These are phyloP conservation scores for Rhinolophus sinicus DNA, from an alignment of 2,113 vertebrate species.

Conservation along the genomic window DNA sequence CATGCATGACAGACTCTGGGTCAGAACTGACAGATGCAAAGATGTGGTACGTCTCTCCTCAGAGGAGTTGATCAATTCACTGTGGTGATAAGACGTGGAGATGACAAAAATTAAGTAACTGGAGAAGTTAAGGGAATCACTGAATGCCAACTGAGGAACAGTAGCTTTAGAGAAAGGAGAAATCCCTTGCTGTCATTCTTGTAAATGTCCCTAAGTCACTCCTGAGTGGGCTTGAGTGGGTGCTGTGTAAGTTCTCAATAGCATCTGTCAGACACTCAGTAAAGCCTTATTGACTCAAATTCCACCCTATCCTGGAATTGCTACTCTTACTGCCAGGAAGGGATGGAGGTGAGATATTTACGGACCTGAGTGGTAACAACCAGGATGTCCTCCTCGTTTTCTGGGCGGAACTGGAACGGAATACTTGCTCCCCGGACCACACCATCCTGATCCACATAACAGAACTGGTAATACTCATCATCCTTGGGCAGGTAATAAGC, in stretches of 20 bases:
- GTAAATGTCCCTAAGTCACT: not conserved
- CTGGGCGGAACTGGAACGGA: slow-evolving; percentile 85
- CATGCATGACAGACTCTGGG: not conserved
- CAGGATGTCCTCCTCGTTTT: slow-evolving; percentile 83
- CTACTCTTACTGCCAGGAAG: not conserved
- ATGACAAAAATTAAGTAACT: not conserved
- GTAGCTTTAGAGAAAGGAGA: not conserved
- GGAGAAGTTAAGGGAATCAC: not conserved
- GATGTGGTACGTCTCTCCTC: not conserved
- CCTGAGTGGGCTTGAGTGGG: not conserved
- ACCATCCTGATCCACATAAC: slow-evolving; percentile 85
- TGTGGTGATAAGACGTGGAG: not conserved
- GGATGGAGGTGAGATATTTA: not conserved
- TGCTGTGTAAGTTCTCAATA: not conserved
- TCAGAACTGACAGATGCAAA: not conserved
- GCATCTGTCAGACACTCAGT: not conserved
- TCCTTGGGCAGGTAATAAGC: slow-evolving; percentile 88
- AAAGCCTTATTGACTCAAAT: not conserved
- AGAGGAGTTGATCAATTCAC: not conserved
- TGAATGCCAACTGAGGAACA: not conserved
- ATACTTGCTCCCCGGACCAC: slow-evolving; percentile 83
- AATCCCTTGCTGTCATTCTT: not conserved
- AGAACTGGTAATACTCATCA: slow-evolving; percentile 88
- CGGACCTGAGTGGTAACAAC: slow-evolving; percentile 84
- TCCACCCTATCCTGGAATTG: not conserved